Conservation (phyloP, 2,888 invertebrate species). For the Apoda limacodes region DNA sequence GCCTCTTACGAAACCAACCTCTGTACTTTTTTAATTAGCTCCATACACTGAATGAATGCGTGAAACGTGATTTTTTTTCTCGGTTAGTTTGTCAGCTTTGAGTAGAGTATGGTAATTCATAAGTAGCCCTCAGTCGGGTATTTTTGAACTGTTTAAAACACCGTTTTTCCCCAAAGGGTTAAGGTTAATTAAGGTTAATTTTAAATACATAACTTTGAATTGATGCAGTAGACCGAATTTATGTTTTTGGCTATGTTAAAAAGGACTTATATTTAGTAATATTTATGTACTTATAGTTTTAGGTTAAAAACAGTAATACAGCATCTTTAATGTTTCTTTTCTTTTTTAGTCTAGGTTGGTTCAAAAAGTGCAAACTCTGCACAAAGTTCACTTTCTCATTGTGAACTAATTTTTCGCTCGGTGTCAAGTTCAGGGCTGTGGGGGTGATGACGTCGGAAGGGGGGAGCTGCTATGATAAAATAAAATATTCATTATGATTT, state of each 20-base stretch:
- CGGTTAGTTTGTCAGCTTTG: slow-evolving; percentile 65
- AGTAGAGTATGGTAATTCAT: slow-evolving; percentile 64
- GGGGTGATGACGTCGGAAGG: slow-evolving; percentile 25
- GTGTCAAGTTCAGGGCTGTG: slow-evolving; percentile 66
- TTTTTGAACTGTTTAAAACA: slow-evolving; percentile 45
- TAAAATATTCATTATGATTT: slow-evolving; percentile 70
- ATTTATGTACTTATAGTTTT: no score
- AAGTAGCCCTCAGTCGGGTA: slow-evolving; percentile 44
- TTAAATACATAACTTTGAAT: no score
- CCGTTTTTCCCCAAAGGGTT: no score
- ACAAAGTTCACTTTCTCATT: slow-evolving; percentile 67
- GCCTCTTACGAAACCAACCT: slow-evolving; percentile 57
- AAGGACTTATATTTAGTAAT: no score
- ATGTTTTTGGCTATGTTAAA: no score
- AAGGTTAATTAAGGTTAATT: no score
- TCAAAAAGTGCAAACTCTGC: slow-evolving; percentile 67
- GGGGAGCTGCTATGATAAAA: slow-evolving; percentile 56
- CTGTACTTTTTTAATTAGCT: slow-evolving; percentile 68
- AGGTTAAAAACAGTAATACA: no score
- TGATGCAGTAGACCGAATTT: no score
- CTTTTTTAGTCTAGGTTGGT: slow-evolving; percentile 60
- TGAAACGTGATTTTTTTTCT: slow-evolving; percentile 52
- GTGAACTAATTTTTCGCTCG: slow-evolving; percentile 68
- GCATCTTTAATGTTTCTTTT: no score
- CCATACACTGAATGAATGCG: slow-evolving; percentile 60